Conservation (phyloP, 2,888 invertebrate species). For the Malacosoma neustria region DNA sequence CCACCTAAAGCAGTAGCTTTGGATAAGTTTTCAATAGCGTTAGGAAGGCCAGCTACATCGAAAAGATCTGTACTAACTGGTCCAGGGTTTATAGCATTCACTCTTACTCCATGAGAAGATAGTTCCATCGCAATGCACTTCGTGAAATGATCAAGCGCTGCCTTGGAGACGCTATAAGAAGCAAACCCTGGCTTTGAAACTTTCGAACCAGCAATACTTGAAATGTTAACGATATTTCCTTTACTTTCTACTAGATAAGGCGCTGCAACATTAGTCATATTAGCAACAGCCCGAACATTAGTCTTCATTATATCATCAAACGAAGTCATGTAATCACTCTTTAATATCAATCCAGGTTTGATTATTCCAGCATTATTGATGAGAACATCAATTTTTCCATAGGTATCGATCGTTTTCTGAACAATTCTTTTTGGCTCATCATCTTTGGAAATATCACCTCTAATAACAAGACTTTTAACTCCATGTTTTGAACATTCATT, state of each 20-base stretch:
- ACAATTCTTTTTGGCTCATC: constrained; percentile 19
- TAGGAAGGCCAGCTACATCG: constrained; percentile 69
- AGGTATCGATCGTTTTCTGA: constrained; percentile 18
- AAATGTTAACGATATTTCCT: constrained; percentile 21
- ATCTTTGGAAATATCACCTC: constrained; percentile 25
- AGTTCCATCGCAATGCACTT: constrained; percentile 79
- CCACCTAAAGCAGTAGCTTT: constrained; percentile 9
- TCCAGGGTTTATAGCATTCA: constrained; percentile 82
- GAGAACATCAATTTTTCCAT: constrained; percentile 22
- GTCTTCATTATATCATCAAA: constrained; percentile 18
- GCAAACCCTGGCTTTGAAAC: constrained; percentile 3
- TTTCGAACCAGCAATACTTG: constrained; percentile 10
- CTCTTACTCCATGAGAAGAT: constrained; percentile 73
- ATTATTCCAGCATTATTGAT: constrained; percentile 25
- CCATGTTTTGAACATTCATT: constrained; percentile 20
- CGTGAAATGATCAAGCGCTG: constrained; percentile 81
- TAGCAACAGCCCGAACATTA: constrained; percentile 17
- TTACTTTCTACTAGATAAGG: constrained; percentile 17
- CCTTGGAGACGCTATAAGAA: constrained; percentile 18
- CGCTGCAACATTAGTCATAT: constrained; percentile 14
- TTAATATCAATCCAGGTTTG: constrained; percentile 8
- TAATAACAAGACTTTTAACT: constrained; percentile 19
- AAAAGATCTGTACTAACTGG: constrained; percentile 61
- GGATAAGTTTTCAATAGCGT: constrained; percentile 16
- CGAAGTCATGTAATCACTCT: constrained; percentile 14